Evolutionary conservation across 2,113 vertebrate species (phyloP).

Genomic region (Thunnus thynnus): DNA sequence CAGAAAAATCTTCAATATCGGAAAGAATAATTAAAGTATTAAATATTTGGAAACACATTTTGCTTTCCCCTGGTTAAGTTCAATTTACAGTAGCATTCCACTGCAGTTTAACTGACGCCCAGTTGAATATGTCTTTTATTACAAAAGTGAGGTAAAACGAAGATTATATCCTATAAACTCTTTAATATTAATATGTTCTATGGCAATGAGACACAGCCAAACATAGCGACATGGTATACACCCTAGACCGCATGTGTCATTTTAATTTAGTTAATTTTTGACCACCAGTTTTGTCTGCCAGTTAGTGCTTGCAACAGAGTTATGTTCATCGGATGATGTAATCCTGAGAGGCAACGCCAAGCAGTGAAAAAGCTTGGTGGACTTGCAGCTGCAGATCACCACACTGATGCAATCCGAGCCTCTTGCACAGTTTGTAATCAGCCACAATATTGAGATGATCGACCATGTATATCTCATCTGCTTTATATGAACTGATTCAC

Average conservation of each 20-base stretch:
- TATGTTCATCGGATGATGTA: constrained; percentile 13
- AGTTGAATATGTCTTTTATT: too few relatives aligned
- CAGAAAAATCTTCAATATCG: background rate
- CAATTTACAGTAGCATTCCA: too few relatives aligned
- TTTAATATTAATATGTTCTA: too few relatives aligned
- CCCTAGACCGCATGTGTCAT: background rate
- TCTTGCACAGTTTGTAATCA: constrained; percentile 2
- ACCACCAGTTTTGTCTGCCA: background rate
- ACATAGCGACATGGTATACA: background rate
- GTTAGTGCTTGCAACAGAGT: background rate
- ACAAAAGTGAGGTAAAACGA: too few relatives aligned
- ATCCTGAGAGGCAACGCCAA: background rate
- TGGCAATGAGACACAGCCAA: background rate
- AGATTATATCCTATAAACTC: too few relatives aligned
- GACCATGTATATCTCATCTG: background rate
- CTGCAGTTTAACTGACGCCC: too few relatives aligned
- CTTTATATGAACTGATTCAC: background rate
- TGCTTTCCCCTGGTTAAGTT: background rate
- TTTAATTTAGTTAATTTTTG: constrained; percentile 9
- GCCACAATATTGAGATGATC: background rate
- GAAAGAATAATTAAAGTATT: background rate
- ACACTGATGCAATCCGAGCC: constrained; percentile 11
- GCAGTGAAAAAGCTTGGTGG: background rate
- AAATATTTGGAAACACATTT: background rate
- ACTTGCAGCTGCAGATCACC: constrained; percentile 35